Evolutionary conservation across 2,113 vertebrate genomes (phyloP).

Genomic region (Onychostoma macrolepis): DNA sequence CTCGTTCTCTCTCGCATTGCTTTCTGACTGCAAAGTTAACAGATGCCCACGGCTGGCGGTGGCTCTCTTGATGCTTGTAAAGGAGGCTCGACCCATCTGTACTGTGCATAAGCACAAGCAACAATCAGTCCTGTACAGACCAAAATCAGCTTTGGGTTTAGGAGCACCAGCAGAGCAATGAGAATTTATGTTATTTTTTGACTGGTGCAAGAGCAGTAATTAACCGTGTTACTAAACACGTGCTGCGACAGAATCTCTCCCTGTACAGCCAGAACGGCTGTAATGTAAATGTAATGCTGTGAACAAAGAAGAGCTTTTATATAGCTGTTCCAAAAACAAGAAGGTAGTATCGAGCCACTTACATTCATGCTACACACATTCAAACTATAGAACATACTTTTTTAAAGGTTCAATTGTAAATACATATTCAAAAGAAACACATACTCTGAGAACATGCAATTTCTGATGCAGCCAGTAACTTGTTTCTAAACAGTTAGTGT

Average conservation of each 20-base stretch:
- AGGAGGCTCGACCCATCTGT: constrained; percentile 67
- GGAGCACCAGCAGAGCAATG: constrained; percentile 29
- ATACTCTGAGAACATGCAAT: not conserved
- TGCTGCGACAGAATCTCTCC: not conserved
- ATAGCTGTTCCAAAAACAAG: not conserved
- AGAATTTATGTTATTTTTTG: constrained; percentile 32
- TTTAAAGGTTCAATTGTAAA: not conserved
- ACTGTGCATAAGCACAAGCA: constrained; percentile 35
- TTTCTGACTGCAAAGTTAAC: constrained; percentile 49
- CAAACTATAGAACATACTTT: not conserved
- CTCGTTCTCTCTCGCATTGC: constrained; percentile 13
- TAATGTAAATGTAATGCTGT: not conserved
- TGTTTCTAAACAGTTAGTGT: not conserved
- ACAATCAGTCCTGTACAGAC: constrained; percentile 12
- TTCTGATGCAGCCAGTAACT: not conserved
- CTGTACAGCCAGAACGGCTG: not conserved
- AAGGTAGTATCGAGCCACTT: not conserved
- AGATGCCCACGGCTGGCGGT: constrained; percentile 54
- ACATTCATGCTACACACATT: not conserved
- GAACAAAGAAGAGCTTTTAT: not conserved
- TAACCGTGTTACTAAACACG: not conserved
- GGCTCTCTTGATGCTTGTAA: constrained; percentile 62
- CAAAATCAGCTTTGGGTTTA: constrained; percentile 49
- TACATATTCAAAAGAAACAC: not conserved
- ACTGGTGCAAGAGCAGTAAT: constrained; percentile 22